Base-by-base conservation (phyloP, 2,888 invertebrate species). In the Pandemis heparana region DNA sequence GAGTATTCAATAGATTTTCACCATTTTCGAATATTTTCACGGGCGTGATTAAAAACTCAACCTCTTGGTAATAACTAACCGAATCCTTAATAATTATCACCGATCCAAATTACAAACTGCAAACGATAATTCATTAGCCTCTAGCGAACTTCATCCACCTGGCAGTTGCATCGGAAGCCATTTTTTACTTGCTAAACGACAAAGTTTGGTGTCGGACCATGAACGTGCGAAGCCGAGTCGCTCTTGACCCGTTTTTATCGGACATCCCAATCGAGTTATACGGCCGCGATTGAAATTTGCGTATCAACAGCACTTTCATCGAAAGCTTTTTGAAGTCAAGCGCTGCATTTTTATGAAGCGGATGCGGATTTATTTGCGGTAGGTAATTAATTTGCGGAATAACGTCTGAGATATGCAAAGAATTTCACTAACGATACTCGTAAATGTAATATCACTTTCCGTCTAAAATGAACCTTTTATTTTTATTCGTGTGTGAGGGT, bases 221-320 rank as follows among this genome's bases (percentile, higher is more conserved):
- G n/a, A 41, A n/a, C 53, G 38, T 38, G 46, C 18, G 39, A 51
- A 38, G 39, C 38, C 62, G 51, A 12, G 8, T 39, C 41, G 14
- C 63, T 7, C 70, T 70, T 70, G 43, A 56, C 70, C 38, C 53
- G 16, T 70, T 70, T 70, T 70, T 70, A 64, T 64, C 56, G 56
- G 63, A 70, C 64, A 64, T 64, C 41, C 56, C 32, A 46, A 59
- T 70, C 63, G 63, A 70, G 70, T 70, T 70, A 70, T 70, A 59
- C 56, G 18, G 60, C 68, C 60, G 68, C 48, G 60, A 69, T 60
- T 69, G 68, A 69, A 69, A 69, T 69, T 69, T 69, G 68, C 68
- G 60, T 69, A 69, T 69, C 68, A 69, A 69, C 66, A 43, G 53
- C 63, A 70, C 62, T 70, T 23, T 18, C 70, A 41, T 53, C 39